Evolutionary conservation across 1,140 invertebrate species (phyloP).

Genomic region (Phthorimaea operculella): DNA sequence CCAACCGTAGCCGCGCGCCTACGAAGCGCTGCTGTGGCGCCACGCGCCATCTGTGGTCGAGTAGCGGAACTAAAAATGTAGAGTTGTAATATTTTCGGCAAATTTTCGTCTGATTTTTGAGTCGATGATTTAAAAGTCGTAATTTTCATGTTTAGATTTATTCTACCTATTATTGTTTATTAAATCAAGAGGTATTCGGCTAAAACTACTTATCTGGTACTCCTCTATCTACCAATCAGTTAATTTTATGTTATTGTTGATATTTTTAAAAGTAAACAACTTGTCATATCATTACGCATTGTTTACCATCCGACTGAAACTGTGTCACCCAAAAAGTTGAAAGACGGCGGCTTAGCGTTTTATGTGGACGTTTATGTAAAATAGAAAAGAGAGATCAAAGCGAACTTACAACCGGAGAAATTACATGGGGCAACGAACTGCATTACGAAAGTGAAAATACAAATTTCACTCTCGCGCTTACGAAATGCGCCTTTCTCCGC

Average conservation of each 20-base stretch:
- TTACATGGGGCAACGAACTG: slow-evolving; percentile 39
- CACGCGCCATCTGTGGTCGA: slow-evolving; percentile 52
- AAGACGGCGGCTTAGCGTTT: slow-evolving; percentile 28
- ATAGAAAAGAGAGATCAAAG: slow-evolving; percentile 12
- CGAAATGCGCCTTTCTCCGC: slow-evolving; percentile 66
- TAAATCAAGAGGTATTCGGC: too few species aligned
- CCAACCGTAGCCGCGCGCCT: neutral
- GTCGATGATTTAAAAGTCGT: too few species aligned
- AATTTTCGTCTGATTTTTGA: too few species aligned
- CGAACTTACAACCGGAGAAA: neutral
- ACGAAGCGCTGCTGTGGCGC: slow-evolving; percentile 13
- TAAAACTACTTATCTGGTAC: too few species aligned
- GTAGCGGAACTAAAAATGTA: slow-evolving; percentile 35
- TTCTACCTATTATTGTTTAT: too few species aligned
- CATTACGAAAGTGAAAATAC: slow-evolving; percentile 63
- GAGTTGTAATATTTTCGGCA: neutral
- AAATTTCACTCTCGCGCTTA: slow-evolving; percentile 66
- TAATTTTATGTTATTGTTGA: too few species aligned
- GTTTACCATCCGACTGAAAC: too few species aligned
- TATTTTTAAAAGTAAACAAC: too few species aligned
- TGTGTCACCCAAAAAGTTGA: too few species aligned
- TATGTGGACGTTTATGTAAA: slow-evolving; percentile 49
- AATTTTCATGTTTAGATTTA: too few species aligned
- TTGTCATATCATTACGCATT: too few species aligned
- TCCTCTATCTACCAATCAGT: too few species aligned